Conservation (phyloP, 2,113 vertebrate species). For the Okapia johnstoni region DNA sequence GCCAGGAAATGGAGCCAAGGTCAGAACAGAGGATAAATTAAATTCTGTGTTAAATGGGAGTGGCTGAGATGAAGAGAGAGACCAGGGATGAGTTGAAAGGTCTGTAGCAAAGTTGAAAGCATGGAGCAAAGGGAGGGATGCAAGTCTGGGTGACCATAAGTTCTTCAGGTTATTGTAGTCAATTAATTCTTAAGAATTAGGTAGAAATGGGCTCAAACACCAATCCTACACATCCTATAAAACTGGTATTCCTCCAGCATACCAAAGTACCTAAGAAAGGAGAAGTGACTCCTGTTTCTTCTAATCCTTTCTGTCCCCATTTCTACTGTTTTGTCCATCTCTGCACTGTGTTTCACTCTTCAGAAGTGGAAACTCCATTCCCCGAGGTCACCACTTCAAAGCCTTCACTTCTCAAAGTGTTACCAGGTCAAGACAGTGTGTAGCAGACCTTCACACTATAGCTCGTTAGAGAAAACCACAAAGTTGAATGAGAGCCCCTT, state of each 20-base stretch:
- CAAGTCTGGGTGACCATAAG: background rate
- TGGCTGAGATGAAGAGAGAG: background rate
- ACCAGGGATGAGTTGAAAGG: background rate
- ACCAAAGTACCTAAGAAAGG: background rate
- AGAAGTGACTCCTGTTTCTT: background rate
- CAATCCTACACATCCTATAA: background rate
- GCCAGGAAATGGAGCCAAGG: slow-evolving; percentile 25
- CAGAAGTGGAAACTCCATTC: background rate
- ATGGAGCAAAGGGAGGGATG: background rate
- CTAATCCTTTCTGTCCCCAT: background rate
- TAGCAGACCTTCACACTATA: background rate
- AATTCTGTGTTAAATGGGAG: background rate
- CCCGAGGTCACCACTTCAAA: background rate
- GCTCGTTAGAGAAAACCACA: background rate
- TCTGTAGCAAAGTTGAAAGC: background rate
- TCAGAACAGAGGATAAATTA: background rate
- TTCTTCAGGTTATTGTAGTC: background rate
- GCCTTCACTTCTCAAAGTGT: background rate
- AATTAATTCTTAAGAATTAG: background rate
- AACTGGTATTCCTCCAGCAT: background rate
- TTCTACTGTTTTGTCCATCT: background rate
- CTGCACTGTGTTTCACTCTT: background rate
- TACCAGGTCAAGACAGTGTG: accelerated
- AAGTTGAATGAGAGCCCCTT: background rate
- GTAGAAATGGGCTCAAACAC: background rate